Evolutionary conservation across 1,140 invertebrate species (phyloP), one percentile per base, ranked within the genome.

Genomic region (Ceratosolen fusciceps): DNA sequence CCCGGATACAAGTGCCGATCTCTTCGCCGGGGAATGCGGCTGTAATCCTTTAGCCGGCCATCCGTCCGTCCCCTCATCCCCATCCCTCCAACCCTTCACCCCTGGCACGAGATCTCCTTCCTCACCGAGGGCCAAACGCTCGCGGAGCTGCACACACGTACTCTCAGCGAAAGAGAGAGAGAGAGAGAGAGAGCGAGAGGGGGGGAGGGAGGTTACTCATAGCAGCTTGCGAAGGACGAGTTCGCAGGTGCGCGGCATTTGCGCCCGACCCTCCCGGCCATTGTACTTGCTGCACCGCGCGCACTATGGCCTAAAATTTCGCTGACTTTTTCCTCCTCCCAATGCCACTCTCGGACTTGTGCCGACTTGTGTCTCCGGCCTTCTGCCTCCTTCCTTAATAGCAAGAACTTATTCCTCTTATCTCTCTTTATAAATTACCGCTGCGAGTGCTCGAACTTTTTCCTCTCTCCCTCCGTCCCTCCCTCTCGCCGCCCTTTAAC

Each of bases 181-280:
- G n/a, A n/a, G n/a, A n/a, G n/a, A n/a, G n/a, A n/a, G n/a, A n/a
- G n/a, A n/a, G n/a, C n/a, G n/a, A n/a, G n/a, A n/a, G n/a, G n/a
- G n/a, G n/a, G n/a, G n/a, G n/a, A n/a, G n/a, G n/a, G n/a, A n/a
- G n/a, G n/a, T n/a, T n/a, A n/a, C n/a, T 77, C 70, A 77, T 77
- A 68, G 75, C 52, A 77, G 24, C 75, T 70, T 68, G 37, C 65
- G 75, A 77, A 77, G n/a, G 75, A 56, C 34, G 52, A 39, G 52
- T 68, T 70, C 24, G 75, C 75, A 77, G 75, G 65, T 77, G 65
- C n/a, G 52, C 34, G 1, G 65, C 49, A 47, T 68, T n/a, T 76
- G 68, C 19, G 14, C 1, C 34, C 65, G 9, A 76, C 70, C 65
- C 73, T 54, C 49, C 37, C 39, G 34, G 74, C 74, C 39, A 77